These are phyloP conservation scores for Ennomos erosarius DNA, from an alignment of 2,888 invertebrate species.

Conservation along the genomic window DNA sequence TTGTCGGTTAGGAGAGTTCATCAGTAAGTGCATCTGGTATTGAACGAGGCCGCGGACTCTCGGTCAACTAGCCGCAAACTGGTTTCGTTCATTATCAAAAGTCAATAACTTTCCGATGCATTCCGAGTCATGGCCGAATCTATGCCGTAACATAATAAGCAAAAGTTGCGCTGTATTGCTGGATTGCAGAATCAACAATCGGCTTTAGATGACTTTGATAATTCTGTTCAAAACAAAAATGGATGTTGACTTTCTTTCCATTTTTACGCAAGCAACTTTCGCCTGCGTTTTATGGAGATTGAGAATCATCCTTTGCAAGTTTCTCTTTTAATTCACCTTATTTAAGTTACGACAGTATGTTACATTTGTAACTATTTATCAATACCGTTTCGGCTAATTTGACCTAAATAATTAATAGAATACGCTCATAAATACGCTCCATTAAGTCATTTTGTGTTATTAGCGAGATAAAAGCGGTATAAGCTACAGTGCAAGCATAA, in stretches of 20 bases:
- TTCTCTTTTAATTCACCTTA: slow-evolving; percentile 38
- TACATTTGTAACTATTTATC: slow-evolving; percentile 12
- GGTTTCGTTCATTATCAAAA: slow-evolving; percentile 83
- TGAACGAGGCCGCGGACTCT: slow-evolving; percentile 78
- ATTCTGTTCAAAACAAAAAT: slow-evolving; percentile 48
- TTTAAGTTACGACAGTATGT: slow-evolving; percentile 15
- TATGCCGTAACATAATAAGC: slow-evolving; percentile 64
- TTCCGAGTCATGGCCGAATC: slow-evolving; percentile 79
- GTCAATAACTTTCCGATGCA: slow-evolving; percentile 85
- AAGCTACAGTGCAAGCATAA: slow-evolving; percentile 19
- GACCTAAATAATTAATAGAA: slow-evolving; percentile 43
- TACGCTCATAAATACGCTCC: slow-evolving; percentile 45
- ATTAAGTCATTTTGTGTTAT: slow-evolving; percentile 47
- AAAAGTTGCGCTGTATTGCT: slow-evolving; percentile 43
- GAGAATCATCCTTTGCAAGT: slow-evolving; percentile 39
- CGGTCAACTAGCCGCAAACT: slow-evolving; percentile 78
- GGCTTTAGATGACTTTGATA: slow-evolving; percentile 47
- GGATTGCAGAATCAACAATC: slow-evolving; percentile 37
- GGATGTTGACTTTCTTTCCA: slow-evolving; percentile 54
- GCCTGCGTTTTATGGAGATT: slow-evolving; percentile 45
- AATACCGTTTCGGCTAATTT: slow-evolving; percentile 7
- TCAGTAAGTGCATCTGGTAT: slow-evolving; percentile 67
- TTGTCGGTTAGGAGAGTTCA: slow-evolving; percentile 47
- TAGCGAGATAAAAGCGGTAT: slow-evolving; percentile 43
- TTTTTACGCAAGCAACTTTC: slow-evolving; percentile 57